Percentiles rank a stretch among this genome's conserved stretches.
These are phyloP conservation scores for Lepus americanus DNA, from an alignment of 2,113 vertebrate species.

Conservation along the genomic window DNA sequence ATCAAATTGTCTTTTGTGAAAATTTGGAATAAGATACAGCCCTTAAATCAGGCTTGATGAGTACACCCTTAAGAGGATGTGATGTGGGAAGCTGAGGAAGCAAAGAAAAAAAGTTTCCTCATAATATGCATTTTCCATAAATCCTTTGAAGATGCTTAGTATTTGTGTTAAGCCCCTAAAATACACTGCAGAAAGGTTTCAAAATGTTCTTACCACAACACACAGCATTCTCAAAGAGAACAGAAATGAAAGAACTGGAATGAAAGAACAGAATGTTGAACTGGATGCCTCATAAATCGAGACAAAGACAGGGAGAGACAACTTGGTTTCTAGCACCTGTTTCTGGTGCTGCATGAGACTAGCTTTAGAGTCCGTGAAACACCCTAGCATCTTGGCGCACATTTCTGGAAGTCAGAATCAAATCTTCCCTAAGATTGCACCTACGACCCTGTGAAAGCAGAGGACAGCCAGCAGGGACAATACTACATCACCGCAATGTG, in stretches of 20 bases:
- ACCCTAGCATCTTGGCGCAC: not conserved
- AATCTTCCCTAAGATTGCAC: not conserved
- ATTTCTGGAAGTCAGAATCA: slow-evolving; percentile 32
- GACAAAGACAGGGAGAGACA: not conserved
- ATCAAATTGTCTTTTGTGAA: not conserved
- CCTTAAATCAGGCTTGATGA: not conserved
- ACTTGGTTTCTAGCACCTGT: not conserved
- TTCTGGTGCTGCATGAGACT: not conserved
- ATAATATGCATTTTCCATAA: too few relatives aligned
- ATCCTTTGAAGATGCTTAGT: too few relatives aligned
- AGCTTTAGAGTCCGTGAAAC: not conserved
- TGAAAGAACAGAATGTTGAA: not conserved
- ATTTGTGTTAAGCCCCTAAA: too few relatives aligned
- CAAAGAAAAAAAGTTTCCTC: not conserved
- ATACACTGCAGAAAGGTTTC: too few relatives aligned
- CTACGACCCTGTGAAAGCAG: not conserved
- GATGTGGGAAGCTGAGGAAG: not conserved
- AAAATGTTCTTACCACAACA: not conserved
- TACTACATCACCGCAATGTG: not conserved
- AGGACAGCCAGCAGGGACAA: not conserved
- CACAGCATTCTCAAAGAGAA: not conserved
- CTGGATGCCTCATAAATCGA: not conserved
- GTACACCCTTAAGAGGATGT: not conserved
- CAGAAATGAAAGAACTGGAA: not conserved
- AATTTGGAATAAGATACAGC: not conserved